A percentile compares a stretch with the other conserved stretches of the same genome.
These are phyloP conservation scores for Cotesia vestalis DNA, from an alignment of 1,140 invertebrate genomes.

Conservation along the genomic window DNA sequence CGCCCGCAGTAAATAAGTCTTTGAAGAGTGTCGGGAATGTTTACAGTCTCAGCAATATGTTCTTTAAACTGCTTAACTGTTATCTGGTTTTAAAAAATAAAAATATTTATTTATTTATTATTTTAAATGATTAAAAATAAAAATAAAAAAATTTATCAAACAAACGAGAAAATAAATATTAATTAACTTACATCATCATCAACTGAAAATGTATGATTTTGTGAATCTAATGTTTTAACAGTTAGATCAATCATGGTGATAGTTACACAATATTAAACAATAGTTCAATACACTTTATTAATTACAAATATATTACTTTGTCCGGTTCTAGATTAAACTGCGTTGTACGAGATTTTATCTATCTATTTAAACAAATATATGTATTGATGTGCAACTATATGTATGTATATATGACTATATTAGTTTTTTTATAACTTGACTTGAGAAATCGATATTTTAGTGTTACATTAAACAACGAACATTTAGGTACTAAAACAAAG, in stretches of 20 bases:
- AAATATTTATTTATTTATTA: not conserved
- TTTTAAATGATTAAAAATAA: not conserved
- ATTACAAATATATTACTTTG: too few relatives aligned
- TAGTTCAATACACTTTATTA: not conserved
- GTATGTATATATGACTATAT: too few relatives aligned
- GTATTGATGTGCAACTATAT: not conserved
- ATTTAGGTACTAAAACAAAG: too few relatives aligned
- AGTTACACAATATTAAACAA: not conserved
- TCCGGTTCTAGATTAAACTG: too few relatives aligned
- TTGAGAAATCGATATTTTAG: too few relatives aligned
- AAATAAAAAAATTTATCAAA: not conserved
- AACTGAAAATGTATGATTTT: slow-evolving; percentile 85
- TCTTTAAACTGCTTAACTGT: slow-evolving; percentile 90
- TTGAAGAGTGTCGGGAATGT: slow-evolving; percentile 82
- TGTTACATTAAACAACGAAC: too few relatives aligned
- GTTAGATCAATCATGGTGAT: slow-evolving; percentile 80
- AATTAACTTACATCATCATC: slow-evolving; percentile 83
- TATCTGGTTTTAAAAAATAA: slow-evolving; percentile 69
- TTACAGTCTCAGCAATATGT: slow-evolving; percentile 78
- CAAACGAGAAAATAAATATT: not conserved
- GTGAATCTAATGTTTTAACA: slow-evolving; percentile 93
- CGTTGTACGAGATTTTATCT: not conserved
- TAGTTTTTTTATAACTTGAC: too few relatives aligned
- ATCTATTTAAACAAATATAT: not conserved
- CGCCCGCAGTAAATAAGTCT: slow-evolving; percentile 92